These are phyloP conservation scores for Alosa alosa DNA, from an alignment of 2,113 vertebrate genomes.

Conservation along the genomic window DNA sequence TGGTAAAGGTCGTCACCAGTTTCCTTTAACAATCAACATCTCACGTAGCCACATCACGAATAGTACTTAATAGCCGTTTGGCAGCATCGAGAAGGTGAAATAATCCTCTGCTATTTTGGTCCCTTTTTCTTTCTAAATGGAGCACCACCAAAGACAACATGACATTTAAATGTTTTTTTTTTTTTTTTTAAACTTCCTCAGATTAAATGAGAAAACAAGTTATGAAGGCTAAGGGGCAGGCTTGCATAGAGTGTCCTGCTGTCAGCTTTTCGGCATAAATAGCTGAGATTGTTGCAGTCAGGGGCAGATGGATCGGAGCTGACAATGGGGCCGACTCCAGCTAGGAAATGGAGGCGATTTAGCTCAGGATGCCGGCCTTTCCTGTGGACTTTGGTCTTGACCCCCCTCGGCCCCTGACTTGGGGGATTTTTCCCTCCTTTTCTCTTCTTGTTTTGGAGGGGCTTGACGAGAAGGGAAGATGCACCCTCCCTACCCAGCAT, in stretches of 20 bases:
- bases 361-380: constrained; percentile 72
- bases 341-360: constrained; percentile 67
- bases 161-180: no score
- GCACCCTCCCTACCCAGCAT: neutral
- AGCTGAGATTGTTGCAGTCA: neutral
- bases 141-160: neutral
- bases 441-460: neutral
- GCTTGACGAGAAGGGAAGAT: neutral
- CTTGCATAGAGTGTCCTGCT: neutral
- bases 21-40: neutral
- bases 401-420: constrained; percentile 18
- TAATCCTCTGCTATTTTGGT: neutral
- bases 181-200: no score
- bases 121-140: neutral
- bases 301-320: constrained; percentile 29
- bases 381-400: constrained; percentile 60
- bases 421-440: constrained; percentile 13
- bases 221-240: no score
- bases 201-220: no score
- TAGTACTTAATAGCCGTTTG: neutral
- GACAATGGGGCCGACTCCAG: constrained; percentile 56
- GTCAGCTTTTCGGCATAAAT: neutral
- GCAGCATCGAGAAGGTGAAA: neutral
- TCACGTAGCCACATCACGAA: neutral
- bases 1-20: neutral